Evolutionary conservation across 2,888 invertebrate species (phyloP).

Genomic region (Chrysina gloriosa): DNA sequence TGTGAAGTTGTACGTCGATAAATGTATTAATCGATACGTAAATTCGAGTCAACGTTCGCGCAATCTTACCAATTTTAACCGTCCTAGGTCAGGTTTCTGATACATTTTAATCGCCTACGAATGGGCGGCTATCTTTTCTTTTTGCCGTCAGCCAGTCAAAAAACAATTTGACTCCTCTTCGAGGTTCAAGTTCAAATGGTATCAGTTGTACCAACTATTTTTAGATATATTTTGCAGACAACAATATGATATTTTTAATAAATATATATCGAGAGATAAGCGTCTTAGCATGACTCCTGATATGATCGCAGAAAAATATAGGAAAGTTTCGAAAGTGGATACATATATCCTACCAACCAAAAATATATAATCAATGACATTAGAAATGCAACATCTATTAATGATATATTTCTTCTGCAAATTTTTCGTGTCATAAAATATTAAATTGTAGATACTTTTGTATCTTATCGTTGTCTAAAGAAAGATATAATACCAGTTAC

Average conservation of each 20-base stretch:
- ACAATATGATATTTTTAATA: slow-evolving; percentile 21
- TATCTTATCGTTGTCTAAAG: no score
- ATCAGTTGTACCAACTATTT: slow-evolving; percentile 32
- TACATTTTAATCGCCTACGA: slow-evolving; percentile 23
- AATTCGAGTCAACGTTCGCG: slow-evolving; percentile 29
- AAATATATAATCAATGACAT: no score
- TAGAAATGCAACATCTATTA: no score
- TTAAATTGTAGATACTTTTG: no score
- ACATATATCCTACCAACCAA: not conserved
- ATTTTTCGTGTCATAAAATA: no score
- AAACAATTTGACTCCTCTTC: slow-evolving; percentile 29
- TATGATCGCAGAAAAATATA: not conserved
- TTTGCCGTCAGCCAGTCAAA: slow-evolving; percentile 26
- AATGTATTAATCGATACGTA: slow-evolving; percentile 31
- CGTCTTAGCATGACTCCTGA: slow-evolving; percentile 1
- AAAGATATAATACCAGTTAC: no score
- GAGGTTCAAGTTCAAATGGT: slow-evolving; percentile 35
- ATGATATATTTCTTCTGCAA: no score
- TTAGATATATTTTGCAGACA: slow-evolving; percentile 37
- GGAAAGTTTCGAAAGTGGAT: not conserved
- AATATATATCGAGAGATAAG: slow-evolving; percentile 9
- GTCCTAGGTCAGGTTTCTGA: slow-evolving; percentile 36
- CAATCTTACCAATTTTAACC: slow-evolving; percentile 26
- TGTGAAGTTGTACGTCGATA: slow-evolving; percentile 2
- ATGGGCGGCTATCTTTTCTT: not conserved